Percentiles rank a stretch among this genome's conserved stretches.
phyloP scores from a whole-genome alignment of 2,797 vertebrate genomes.

The Coendou prehensilis region DNA sequence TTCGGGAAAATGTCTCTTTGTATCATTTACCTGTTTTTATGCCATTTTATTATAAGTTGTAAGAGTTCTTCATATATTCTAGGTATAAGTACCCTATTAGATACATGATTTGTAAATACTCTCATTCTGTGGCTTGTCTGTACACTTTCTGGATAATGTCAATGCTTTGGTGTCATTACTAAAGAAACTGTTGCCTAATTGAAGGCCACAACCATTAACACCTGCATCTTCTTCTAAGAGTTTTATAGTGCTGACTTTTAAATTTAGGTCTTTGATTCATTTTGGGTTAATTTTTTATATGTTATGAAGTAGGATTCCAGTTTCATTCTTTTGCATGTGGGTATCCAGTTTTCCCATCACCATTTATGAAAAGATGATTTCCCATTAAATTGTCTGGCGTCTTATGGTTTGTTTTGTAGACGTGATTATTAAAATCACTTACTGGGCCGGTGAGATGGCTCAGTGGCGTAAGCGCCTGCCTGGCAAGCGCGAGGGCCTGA shows the following conservation, averaged over 20 bases:
- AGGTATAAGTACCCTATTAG: slow-evolving; percentile 1
- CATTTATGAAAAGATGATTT: slow-evolving; percentile 53
- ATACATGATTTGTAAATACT: slow-evolving; percentile 38
- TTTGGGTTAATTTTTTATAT: slow-evolving; percentile 22
- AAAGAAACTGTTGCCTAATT: slow-evolving; percentile 20
- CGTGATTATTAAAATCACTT: slow-evolving; percentile 11
- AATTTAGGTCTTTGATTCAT: slow-evolving; percentile 14
- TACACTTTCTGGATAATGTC: slow-evolving; percentile 23
- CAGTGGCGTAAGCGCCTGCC: too few relatives aligned
- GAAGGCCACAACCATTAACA: not conserved
- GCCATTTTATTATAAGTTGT: slow-evolving; percentile 51
- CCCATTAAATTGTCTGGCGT: not conserved
- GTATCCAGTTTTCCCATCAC: not conserved
- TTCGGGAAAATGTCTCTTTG: slow-evolving; percentile 43
- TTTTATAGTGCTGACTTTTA: slow-evolving; percentile 9
- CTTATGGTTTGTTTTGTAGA: slow-evolving; percentile 52
- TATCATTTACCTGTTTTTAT: slow-evolving; percentile 25
- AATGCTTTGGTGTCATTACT: not conserved
- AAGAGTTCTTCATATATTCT: slow-evolving; percentile 53
- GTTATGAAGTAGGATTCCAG: not conserved
- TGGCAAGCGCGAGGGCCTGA: too few relatives aligned
- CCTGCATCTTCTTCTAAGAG: not conserved
- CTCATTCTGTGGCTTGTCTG: not conserved
- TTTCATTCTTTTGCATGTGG: slow-evolving; percentile 36
- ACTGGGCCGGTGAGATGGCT: too few relatives aligned